Conservation (phyloP, 1,140 invertebrate species). For the Nasonia giraulti region DNA sequence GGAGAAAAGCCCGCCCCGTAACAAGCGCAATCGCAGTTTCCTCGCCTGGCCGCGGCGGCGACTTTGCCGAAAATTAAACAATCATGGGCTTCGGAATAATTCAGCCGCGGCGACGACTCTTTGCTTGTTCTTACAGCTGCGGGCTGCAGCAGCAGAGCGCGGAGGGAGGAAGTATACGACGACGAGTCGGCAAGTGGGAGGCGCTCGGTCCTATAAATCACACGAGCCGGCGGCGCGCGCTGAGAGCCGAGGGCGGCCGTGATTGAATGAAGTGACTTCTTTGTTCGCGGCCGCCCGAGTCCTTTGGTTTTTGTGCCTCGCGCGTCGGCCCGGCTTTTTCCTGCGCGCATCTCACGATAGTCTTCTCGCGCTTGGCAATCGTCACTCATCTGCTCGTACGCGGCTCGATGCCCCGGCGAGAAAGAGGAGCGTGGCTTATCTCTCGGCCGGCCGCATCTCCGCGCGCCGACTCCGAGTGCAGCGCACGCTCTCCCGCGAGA, state of each 20-base stretch:
- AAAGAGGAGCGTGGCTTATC: constrained; percentile 4
- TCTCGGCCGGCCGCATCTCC: no score
- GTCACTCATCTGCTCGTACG: background rate
- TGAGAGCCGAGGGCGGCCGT: constrained; percentile 57
- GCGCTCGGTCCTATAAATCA: constrained; percentile 16
- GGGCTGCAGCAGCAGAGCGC: background rate
- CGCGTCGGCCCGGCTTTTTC: constrained; percentile 38
- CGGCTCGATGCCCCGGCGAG: background rate
- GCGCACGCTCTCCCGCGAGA: no score
- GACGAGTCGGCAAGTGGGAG: background rate
- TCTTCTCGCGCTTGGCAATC: constrained; percentile 35
- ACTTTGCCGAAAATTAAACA: constrained; percentile 12
- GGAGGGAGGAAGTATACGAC: background rate
- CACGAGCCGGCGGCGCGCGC: background rate
- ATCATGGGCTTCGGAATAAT: constrained; percentile 62
- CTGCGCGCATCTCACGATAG: constrained; percentile 18
- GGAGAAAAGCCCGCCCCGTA: constrained; percentile 5
- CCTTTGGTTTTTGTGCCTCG: constrained; percentile 58
- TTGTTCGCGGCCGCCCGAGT: constrained; percentile 59
- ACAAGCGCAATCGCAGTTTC: constrained; percentile 17
- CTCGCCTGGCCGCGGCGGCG: background rate
- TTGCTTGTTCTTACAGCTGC: background rate
- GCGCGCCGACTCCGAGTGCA: background rate
- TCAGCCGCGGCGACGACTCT: constrained; percentile 57
- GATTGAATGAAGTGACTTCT: constrained; percentile 68